Evolutionary conservation across 2,888 invertebrate genomes (phyloP).

Genomic region (Noctua janthe): DNA sequence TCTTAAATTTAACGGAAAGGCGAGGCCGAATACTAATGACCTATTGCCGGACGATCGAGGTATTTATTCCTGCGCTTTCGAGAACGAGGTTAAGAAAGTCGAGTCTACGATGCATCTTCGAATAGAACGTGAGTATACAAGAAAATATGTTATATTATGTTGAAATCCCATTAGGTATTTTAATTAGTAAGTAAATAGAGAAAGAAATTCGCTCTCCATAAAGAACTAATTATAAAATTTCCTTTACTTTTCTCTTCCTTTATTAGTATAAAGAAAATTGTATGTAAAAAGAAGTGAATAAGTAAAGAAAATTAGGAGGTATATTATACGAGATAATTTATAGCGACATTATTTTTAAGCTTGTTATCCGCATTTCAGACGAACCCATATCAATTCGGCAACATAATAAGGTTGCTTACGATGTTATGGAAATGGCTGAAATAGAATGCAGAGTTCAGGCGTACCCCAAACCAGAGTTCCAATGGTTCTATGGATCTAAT

Average conservation of each 20-base stretch:
- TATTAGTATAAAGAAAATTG: slow-evolving; percentile 17
- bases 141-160: slow-evolving; percentile 19
- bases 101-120: slow-evolving; percentile 97
- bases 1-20: slow-evolving; percentile 94
- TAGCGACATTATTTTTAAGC: slow-evolving; percentile 16
- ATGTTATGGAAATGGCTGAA: slow-evolving; percentile 95
- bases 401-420: slow-evolving; percentile 97
- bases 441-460: slow-evolving; percentile 97
- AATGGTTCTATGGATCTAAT: slow-evolving; percentile 96
- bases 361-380: slow-evolving; percentile 87
- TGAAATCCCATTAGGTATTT: slow-evolving; percentile 11
- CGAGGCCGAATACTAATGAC: slow-evolving; percentile 94
- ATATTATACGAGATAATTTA: neutral
- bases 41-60: slow-evolving; percentile 96
- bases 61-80: slow-evolving; percentile 96
- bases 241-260: slow-evolving; percentile 20
- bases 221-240: slow-evolving; percentile 31
- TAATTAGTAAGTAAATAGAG: slow-evolving; percentile 9
- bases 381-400: slow-evolving; percentile 96
- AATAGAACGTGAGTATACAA: slow-evolving; percentile 94
- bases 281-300: slow-evolving; percentile 21
- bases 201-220: neutral
- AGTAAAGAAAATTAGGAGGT: slow-evolving; percentile 4
- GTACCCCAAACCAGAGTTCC: slow-evolving; percentile 97
- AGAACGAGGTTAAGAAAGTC: slow-evolving; percentile 96